Conservation (phyloP, 2,888 invertebrate genomes). For the Philopedon plagiatum region DNA sequence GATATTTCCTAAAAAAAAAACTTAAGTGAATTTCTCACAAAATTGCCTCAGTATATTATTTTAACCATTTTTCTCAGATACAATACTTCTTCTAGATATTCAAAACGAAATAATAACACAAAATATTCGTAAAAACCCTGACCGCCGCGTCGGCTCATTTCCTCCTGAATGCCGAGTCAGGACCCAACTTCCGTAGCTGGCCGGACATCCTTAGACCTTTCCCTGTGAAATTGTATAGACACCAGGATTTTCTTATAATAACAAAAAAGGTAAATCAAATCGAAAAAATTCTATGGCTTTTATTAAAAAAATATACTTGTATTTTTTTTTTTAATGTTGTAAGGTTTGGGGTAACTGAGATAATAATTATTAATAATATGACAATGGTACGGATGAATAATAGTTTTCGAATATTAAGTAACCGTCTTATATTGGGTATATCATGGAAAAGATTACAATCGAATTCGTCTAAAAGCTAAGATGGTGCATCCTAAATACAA, state of each 20-base stretch:
- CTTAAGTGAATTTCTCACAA: no score
- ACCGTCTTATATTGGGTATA: no score
- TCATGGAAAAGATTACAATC: no score
- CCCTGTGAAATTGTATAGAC: conserved; percentile 27
- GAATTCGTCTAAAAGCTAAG: no score
- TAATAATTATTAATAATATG: no score
- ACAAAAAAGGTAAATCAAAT: conserved; percentile 17
- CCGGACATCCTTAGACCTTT: conserved; percentile 41
- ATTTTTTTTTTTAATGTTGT: neutral
- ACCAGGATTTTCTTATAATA: conserved; percentile 33
- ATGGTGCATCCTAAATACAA: no score
- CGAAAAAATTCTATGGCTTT: conserved; percentile 6
- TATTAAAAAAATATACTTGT: neutral
- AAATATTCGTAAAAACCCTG: conserved; percentile 32
- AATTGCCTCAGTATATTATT: neutral
- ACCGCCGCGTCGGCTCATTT: conserved; percentile 33
- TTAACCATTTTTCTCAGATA: neutral
- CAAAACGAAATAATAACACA: conserved; percentile 35
- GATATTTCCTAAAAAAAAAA: no score
- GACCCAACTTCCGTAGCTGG: conserved; percentile 22
- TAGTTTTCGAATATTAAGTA: no score
- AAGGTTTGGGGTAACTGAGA: no score
- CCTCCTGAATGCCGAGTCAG: conserved; percentile 38
- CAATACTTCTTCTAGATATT: conserved; percentile 21
- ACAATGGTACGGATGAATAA: no score